Percentiles rank a stretch among this genome's conserved stretches.
Conservation (phyloP, 2,113 vertebrate genomes). For the Mesitornis unicolor region DNA sequence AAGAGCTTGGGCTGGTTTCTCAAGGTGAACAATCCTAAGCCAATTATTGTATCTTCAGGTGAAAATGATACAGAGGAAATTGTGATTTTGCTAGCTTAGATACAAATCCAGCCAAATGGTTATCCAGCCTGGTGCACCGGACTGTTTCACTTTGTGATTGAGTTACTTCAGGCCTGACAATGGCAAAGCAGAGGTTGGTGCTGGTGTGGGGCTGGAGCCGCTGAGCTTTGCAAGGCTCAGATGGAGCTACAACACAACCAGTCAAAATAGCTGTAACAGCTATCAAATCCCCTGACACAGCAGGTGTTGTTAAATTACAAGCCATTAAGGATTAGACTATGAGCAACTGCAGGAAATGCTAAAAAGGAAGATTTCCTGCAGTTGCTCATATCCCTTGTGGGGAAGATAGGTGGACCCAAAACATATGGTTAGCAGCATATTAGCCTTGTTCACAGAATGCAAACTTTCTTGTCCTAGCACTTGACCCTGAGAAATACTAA, state of each 20-base stretch:
- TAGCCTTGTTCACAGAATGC: background rate
- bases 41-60: conserved; percentile 31
- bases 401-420: background rate
- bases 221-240: background rate
- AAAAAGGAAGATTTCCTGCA: background rate
- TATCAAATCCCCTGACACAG: background rate
- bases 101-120: background rate
- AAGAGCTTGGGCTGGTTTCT: background rate
- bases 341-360: background rate
- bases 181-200: background rate
- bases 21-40: background rate
- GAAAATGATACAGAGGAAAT: background rate
- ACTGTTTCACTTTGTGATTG: conserved; percentile 21
- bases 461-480: background rate
- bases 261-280: background rate
- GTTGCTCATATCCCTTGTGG: fast-evolving
- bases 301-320: background rate
- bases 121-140: background rate
- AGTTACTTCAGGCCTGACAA: conserved; percentile 16
- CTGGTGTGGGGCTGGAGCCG: background rate
- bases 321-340: background rate
- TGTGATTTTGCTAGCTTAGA: background rate
- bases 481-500: background rate
- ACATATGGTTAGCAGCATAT: fast-evolving
- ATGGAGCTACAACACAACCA: background rate